Evolutionary conservation across 2,888 invertebrate genomes (phyloP).

Genomic region (Nomada ferruginata): DNA sequence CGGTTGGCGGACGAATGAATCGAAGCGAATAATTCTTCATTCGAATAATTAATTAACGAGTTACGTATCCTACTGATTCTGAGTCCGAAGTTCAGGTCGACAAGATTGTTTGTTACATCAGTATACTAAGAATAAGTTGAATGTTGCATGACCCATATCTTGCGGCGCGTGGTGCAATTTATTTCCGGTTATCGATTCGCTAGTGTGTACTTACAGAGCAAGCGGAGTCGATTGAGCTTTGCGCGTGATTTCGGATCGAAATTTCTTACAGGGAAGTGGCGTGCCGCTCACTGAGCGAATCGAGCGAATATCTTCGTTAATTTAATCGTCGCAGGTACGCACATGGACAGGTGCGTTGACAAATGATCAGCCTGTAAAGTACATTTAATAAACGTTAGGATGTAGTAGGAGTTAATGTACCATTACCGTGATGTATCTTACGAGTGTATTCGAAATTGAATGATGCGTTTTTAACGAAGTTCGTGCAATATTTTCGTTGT

Average conservation of each 20-base stretch:
- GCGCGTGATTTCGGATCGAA: background rate
- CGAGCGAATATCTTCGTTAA: background rate
- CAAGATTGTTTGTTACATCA: conserved; percentile 8
- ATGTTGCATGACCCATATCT: background rate
- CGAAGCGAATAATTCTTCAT: background rate
- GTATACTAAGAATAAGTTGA: conserved; percentile 4
- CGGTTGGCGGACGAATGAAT: background rate
- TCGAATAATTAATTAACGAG: background rate
- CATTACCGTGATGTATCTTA: background rate
- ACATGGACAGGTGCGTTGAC: conserved; percentile 8
- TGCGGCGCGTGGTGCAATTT: conserved; percentile 16
- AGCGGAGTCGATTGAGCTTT: background rate
- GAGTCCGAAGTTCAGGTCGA: background rate
- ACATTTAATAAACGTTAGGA: conserved; percentile 6
- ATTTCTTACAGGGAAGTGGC: background rate
- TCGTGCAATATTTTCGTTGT: too few species aligned
- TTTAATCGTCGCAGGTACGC: conserved; percentile 12
- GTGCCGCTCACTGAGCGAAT: background rate
- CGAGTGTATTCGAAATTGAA: background rate
- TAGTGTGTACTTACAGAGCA: conserved; percentile 44
- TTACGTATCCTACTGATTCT: background rate
- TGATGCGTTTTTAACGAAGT: background rate
- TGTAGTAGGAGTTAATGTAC: background rate
- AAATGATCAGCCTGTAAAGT: conserved; percentile 22
- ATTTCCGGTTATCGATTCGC: conserved; percentile 9